Percentiles rank a stretch among this genome's conserved stretches.
Evolutionary conservation across 64 coral and sea anemone genomes (phyloP).

Genomic region (Hydrozoanthus tunicans): DNA sequence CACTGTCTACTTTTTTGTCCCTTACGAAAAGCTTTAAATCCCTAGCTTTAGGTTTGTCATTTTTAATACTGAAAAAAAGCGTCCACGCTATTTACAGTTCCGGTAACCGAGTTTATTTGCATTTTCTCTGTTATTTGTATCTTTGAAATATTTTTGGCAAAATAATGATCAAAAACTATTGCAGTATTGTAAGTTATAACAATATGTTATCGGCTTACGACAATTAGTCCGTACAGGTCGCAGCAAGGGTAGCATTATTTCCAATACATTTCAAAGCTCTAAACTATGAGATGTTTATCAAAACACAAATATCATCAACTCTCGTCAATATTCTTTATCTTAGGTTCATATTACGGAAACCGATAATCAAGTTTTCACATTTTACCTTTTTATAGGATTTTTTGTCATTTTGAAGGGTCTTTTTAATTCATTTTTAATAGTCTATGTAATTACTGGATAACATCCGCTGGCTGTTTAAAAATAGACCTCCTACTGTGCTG

Average conservation of each 20-base stretch:
- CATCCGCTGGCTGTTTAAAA: slow-evolving; percentile 91
- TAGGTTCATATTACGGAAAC: slow-evolving; percentile 53
- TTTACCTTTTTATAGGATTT: slow-evolving; percentile 61
- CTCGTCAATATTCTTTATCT: slow-evolving; percentile 7
- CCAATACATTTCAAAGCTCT: slow-evolving; percentile 18
- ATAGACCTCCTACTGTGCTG: slow-evolving; percentile 85
- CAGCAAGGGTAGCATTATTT: neutral
- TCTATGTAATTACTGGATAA: slow-evolving; percentile 81
- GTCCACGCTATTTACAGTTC: neutral
- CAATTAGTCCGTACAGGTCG: neutral
- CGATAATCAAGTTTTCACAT: slow-evolving; percentile 69
- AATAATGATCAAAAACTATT: slow-evolving; percentile 12
- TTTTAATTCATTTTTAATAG: slow-evolving; percentile 95
- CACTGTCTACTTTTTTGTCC: slow-evolving; percentile 13
- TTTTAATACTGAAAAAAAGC: too few relatives aligned
- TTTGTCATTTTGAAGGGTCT: slow-evolving; percentile 74
- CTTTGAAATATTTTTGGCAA: slow-evolving; percentile 4
- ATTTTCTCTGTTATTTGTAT: slow-evolving; percentile 1
- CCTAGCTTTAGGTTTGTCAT: neutral
- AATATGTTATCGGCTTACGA: slow-evolving; percentile 35
- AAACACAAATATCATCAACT: slow-evolving; percentile 21
- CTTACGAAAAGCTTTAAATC: neutral
- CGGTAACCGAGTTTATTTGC: neutral
- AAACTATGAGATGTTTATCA: slow-evolving; percentile 24
- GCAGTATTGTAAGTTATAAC: neutral